Percentiles rank a stretch among this genome's conserved stretches.
phyloP scores from a whole-genome alignment of 2,888 invertebrate genomes.

The Campoplex capitator region DNA sequence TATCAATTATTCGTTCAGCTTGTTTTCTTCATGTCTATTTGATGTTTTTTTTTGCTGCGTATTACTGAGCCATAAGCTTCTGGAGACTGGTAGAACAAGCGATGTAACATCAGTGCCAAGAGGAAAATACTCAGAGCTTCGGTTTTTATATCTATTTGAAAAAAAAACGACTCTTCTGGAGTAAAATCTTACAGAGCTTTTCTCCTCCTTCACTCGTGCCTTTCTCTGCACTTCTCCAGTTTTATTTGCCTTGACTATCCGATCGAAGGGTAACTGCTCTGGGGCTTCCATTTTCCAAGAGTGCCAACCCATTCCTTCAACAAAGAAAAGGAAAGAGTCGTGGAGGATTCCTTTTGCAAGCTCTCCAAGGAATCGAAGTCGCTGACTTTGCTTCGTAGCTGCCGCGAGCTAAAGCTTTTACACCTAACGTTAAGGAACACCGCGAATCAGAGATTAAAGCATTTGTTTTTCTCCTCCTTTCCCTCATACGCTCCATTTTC shows the following conservation, averaged over 20 bases:
- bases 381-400: slow-evolving; percentile 62
- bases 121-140: slow-evolving; percentile 35
- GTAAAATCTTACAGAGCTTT: slow-evolving; percentile 1
- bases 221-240: slow-evolving; percentile 5
- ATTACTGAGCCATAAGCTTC: slow-evolving; percentile 14
- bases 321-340: slow-evolving; percentile 33
- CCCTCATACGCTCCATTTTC: slow-evolving; percentile 19
- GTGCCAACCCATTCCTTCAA: slow-evolving; percentile 37
- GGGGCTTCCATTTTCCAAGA: slow-evolving; percentile 60
- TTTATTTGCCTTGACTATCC: slow-evolving; percentile 3
- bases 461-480: slow-evolving; percentile 56
- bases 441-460: slow-evolving; percentile 53
- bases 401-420: slow-evolving; percentile 52
- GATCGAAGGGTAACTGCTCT: slow-evolving; percentile 35
- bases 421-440: slow-evolving; percentile 14
- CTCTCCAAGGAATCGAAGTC: slow-evolving; percentile 65
- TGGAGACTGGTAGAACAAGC: slow-evolving; percentile 11
- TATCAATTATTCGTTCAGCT: not conserved
- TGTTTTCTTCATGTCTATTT: slow-evolving; percentile 1
- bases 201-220: not conserved
- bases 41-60: slow-evolving; percentile 14
- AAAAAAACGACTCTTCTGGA: slow-evolving; percentile 22
- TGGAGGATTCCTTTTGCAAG: slow-evolving; percentile 31
- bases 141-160: slow-evolving; percentile 47
- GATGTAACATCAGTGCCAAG: slow-evolving; percentile 3